Conservation (phyloP, 2,797 vertebrate species). For the Syngnathus rostellatus region DNA sequence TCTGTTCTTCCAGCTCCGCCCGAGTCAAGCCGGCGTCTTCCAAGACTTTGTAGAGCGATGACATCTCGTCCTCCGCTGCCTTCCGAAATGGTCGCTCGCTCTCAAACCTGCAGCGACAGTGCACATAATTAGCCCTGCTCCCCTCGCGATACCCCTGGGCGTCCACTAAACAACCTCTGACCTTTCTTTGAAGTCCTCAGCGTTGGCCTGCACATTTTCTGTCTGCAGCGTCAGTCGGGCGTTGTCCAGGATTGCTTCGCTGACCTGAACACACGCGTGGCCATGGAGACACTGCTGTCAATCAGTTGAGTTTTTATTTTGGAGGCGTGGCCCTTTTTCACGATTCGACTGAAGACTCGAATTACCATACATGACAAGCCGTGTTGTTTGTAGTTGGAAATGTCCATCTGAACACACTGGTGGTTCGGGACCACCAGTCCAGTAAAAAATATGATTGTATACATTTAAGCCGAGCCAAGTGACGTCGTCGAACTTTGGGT, state of each 20-base stretch:
- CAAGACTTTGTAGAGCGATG: slow-evolving; percentile 84
- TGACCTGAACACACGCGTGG: slow-evolving; percentile 66
- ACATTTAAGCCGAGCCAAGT: no score
- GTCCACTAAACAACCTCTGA: slow-evolving; percentile 27
- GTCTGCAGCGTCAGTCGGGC: slow-evolving; percentile 86
- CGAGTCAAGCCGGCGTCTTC: slow-evolving; percentile 83
- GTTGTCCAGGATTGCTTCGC: slow-evolving; percentile 84
- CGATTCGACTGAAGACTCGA: no score
- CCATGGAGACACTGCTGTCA: slow-evolving; percentile 1
- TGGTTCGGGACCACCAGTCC: no score
- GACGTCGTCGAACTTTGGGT: no score
- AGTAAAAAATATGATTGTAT: no score
- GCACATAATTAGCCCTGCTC: background rate
- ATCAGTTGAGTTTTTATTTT: background rate
- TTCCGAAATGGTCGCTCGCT: slow-evolving; percentile 86
- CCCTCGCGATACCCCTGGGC: background rate
- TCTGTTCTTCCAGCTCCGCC: slow-evolving; percentile 80
- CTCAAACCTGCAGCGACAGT: slow-evolving; percentile 70
- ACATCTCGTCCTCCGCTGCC: slow-evolving; percentile 86
- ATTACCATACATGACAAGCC: no score
- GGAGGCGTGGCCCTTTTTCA: no score
- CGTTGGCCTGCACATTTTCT: slow-evolving; percentile 84
- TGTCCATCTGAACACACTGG: no score
- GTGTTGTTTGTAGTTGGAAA: no score
- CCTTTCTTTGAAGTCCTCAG: slow-evolving; percentile 89